Evolutionary conservation across 2,888 invertebrate genomes (phyloP).

Genomic region (Petrophora chlorosata): DNA sequence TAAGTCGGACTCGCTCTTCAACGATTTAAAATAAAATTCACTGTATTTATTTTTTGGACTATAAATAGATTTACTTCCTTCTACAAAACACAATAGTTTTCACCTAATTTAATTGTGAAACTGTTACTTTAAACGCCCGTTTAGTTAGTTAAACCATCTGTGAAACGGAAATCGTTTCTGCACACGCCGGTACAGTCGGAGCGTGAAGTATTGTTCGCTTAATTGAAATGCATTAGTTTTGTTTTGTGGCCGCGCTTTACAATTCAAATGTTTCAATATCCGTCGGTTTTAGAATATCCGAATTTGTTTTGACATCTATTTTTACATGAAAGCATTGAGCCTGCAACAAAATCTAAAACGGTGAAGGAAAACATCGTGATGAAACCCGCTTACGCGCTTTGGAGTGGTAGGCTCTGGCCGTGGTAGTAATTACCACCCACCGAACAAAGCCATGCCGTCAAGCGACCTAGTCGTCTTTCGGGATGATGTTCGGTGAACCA

Average conservation of each 20-base stretch:
- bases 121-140: conserved; percentile 19
- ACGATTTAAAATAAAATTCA: no score
- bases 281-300: conserved; percentile 9
- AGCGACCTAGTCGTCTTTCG: no score
- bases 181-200: conserved; percentile 19
- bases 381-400: no score
- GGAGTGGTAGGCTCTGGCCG: no score
- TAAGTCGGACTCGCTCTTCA: no score
- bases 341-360: no score
- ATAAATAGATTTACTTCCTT: background rate
- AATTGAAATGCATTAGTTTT: conserved; percentile 34
- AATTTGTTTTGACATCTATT: conserved; percentile 8
- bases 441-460: no score
- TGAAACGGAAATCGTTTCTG: conserved; percentile 26
- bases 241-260: conserved; percentile 19
- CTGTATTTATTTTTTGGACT: background rate
- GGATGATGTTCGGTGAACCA: no score
- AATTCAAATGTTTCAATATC: conserved; percentile 25
- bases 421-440: no score
- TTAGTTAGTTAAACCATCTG: conserved; percentile 34
- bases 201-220: conserved; percentile 29
- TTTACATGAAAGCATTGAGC: no score
- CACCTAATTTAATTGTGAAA: conserved; percentile 18
- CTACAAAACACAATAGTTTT: background rate
- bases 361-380: no score